phyloP scores from a whole-genome alignment of 2,113 vertebrate genomes.

The Gallinago paraguaiae region DNA sequence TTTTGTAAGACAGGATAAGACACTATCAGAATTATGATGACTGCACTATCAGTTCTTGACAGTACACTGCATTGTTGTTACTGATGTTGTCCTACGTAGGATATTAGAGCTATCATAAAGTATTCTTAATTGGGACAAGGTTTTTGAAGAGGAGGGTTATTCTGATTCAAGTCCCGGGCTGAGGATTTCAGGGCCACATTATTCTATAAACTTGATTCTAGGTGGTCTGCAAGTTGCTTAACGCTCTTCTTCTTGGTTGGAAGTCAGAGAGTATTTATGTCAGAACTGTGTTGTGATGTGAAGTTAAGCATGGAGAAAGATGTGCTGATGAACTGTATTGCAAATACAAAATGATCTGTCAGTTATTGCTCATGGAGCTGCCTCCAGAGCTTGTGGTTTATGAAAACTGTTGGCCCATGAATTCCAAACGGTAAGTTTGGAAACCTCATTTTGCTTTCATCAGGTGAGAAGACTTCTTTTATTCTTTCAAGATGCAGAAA shows the following conservation, averaged over 20 bases:
- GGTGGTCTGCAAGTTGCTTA: neutral
- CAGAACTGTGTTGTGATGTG: neutral
- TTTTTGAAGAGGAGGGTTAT: neutral
- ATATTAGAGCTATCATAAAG: neutral
- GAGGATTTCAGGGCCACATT: neutral
- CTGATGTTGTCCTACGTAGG: neutral
- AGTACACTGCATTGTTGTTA: neutral
- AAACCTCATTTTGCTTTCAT: neutral
- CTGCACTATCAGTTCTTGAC: slow-evolving; percentile 35
- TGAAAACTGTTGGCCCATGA: neutral
- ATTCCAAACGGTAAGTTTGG: neutral
- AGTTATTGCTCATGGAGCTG: neutral
- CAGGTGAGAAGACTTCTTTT: neutral
- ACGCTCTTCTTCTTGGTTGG: neutral
- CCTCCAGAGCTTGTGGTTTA: neutral
- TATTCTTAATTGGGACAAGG: neutral
- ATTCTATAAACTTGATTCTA: neutral
- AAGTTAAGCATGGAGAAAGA: neutral
- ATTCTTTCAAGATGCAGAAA: neutral
- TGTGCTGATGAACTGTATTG: neutral
- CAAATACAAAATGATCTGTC: neutral
- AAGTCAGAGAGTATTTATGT: neutral
- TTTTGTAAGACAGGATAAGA: slow-evolving; percentile 51
- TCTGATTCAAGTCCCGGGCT: neutral
- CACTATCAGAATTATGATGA: slow-evolving; percentile 55